Conservation (phyloP, 2,888 invertebrate species). For the Melieria omissa region DNA sequence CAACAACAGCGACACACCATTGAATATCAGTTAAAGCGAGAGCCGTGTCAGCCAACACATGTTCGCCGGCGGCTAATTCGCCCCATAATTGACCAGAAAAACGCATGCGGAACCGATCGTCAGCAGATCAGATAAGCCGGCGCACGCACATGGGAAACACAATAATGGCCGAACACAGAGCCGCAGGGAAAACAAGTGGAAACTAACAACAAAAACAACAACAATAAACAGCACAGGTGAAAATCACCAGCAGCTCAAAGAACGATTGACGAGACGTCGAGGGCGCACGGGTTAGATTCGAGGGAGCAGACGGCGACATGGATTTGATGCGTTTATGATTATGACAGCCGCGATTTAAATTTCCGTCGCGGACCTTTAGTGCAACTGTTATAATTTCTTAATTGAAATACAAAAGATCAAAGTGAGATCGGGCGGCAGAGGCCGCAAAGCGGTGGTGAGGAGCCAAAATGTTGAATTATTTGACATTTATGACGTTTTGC, state of each 20-base stretch:
- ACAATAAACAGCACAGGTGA: neutral
- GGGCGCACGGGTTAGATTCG: neutral
- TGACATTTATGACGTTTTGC: constrained; percentile 42
- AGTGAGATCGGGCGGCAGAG: neutral
- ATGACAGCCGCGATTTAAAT: neutral
- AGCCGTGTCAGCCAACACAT: neutral
- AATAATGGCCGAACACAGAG: neutral
- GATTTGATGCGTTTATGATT: neutral
- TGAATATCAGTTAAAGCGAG: neutral
- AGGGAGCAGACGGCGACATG: neutral
- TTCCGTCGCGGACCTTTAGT: neutral
- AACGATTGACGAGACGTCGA: no score
- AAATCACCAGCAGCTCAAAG: no score
- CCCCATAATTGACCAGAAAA: constrained; percentile 22
- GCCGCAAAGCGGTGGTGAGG: neutral
- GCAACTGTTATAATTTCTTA: constrained; percentile 35
- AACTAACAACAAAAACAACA: constrained; percentile 10
- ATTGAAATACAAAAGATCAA: constrained; percentile 33
- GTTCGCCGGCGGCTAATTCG: neutral
- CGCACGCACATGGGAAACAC: neutral
- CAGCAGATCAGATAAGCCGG: neutral
- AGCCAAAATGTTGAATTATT: constrained; percentile 47
- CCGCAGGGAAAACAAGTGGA: constrained; percentile 1
- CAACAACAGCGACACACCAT: neutral
- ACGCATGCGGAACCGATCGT: constrained; percentile 18